Evolutionary conservation across 2,113 vertebrate species (phyloP), one percentile per base, ranked within the genome.

Genomic region (Empidonax traillii): DNA sequence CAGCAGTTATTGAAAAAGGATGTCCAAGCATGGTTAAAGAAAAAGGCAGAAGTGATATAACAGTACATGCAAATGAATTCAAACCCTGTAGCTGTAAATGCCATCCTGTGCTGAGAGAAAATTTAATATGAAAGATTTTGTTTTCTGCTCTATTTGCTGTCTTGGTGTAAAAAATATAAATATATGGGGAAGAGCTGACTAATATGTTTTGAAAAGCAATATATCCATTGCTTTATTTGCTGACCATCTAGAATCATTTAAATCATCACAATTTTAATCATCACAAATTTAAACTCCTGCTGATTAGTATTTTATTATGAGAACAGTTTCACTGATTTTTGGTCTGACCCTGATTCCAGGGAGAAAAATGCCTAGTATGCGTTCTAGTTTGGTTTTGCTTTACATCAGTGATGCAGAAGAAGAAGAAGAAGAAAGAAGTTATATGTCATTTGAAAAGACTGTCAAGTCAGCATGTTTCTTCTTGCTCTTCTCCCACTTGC

Each of bases 61-160:
- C 15, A 74, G 21, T 19, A 44, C 19, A 84, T 84, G 79, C 30
- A 96, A 94, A 94, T 85, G 30, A 56, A 90, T 95, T 93, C 80
- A 82, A 76, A 58, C 65, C 86, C 84, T 85, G 49, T 73, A 85
- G 77, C 90, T 91, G 66, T 47, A 90, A 89, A 59, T 81, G 86
- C 90, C 73, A 88, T 85, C 15, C 24, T 68, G 37, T 83, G 81
- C 89, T 78, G 33, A 37, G 30, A 69, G 79, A 94, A 93, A 89
- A 6, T 62, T 85, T 63, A 78, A 66, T 75, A 61, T 15, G 79
- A 86, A 87, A 80, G 52, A 75, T 71, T 95, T 90, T 3, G 2
- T 78, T 89, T 96, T 95, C 93, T 90, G 73, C 69, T 94, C 85
- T 81, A 82, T 84, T 93, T 96, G 44, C 44, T 92, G 13, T 85